Percentiles rank a stretch among this genome's conserved stretches.
These are phyloP conservation scores for Zalophus californianus DNA, from an alignment of 2,797 vertebrate genomes.

Conservation along the genomic window DNA sequence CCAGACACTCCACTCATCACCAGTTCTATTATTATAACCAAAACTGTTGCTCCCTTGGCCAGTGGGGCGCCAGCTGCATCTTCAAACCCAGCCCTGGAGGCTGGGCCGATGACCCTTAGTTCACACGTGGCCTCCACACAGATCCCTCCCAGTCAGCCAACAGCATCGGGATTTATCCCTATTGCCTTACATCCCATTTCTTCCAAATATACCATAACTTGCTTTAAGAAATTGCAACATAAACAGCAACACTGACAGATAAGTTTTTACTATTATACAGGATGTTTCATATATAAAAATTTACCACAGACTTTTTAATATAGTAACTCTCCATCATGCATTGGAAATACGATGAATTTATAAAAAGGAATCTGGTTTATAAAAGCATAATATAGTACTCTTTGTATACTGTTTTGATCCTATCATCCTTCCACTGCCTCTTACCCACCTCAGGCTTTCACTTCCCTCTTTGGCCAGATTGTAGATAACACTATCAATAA, in stretches of 20 bases:
- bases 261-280: not conserved
- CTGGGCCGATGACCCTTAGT: not conserved
- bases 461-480: not conserved
- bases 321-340: not conserved
- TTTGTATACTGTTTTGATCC: not conserved
- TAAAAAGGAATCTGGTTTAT: slow-evolving; percentile 32
- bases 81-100: not conserved
- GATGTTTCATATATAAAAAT: not conserved
- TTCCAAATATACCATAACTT: not conserved
- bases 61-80: not conserved
- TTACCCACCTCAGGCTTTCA: not conserved
- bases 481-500: not conserved
- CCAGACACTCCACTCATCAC: not conserved
- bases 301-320: not conserved
- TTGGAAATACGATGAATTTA: slow-evolving; percentile 16
- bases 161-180: not conserved
- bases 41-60: not conserved
- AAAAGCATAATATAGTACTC: not conserved
- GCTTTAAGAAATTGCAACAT: slow-evolving; percentile 36
- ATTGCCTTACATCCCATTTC: not conserved
- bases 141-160: not conserved
- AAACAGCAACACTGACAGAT: not conserved
- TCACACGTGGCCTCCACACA: not conserved
- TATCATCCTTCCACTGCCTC: not conserved
- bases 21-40: not conserved